These are phyloP conservation scores for Mechanitis mazaeus DNA, from an alignment of 2,888 invertebrate species.

Conservation along the genomic window DNA sequence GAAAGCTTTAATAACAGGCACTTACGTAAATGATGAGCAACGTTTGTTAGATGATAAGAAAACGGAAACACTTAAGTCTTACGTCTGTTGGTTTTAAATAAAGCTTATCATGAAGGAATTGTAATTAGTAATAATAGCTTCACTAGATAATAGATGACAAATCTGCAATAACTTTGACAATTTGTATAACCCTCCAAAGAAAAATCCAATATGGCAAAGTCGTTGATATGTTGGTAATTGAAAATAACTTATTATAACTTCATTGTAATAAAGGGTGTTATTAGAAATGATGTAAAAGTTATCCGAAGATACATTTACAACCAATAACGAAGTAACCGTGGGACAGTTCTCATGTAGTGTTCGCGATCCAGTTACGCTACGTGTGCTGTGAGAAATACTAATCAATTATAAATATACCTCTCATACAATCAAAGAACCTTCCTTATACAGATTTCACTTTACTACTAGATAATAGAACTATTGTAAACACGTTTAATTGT, in stretches of 20 bases:
- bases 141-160: background rate
- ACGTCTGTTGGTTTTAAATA: constrained; percentile 31
- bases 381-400: constrained; percentile 53
- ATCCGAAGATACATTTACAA: constrained; percentile 42
- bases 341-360: constrained; percentile 59
- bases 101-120: constrained; percentile 31
- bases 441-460: constrained; percentile 7
- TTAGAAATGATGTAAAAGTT: constrained; percentile 22
- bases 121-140: constrained; percentile 35
- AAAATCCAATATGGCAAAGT: background rate
- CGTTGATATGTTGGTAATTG: background rate
- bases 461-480: background rate
- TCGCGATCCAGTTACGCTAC: constrained; percentile 60
- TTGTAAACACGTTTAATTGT: too few relatives aligned
- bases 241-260: background rate
- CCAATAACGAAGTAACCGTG: constrained; percentile 49
- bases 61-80: constrained; percentile 31
- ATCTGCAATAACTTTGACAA: background rate
- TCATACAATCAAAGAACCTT: constrained; percentile 7
- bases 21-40: constrained; percentile 24
- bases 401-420: constrained; percentile 31
- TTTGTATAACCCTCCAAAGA: background rate
- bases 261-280: background rate
- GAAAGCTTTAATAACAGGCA: constrained; percentile 18
- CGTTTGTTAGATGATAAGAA: constrained; percentile 21